Conservation (phyloP, 2,797 vertebrate genomes). For the Meriones psammophilus region DNA sequence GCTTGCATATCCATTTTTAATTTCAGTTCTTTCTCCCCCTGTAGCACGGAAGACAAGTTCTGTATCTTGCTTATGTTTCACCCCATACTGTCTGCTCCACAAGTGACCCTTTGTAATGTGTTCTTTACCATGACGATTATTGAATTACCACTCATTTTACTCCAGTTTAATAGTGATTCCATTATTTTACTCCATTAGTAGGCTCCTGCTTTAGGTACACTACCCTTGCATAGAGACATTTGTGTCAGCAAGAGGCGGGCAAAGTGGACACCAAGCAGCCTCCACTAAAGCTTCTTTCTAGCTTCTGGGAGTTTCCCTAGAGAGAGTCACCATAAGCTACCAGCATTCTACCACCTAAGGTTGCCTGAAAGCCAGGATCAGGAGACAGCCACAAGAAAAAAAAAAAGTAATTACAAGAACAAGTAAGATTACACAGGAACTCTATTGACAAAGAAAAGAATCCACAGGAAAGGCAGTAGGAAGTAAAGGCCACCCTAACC, state of each 20-base stretch:
- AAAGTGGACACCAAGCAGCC: background rate
- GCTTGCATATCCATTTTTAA: background rate
- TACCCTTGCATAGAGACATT: background rate
- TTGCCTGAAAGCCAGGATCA: conserved; percentile 3
- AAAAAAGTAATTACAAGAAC: conserved; percentile 4
- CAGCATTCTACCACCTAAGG: conserved; percentile 33
- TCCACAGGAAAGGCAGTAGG: background rate
- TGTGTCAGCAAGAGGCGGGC: background rate
- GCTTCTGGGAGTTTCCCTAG: background rate
- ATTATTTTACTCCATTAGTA: background rate
- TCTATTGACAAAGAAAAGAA: background rate
- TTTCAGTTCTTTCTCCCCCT: conserved; percentile 35
- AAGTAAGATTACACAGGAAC: conserved; percentile 14
- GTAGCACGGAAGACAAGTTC: conserved; percentile 9
- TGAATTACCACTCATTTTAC: conserved; percentile 4
- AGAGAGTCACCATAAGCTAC: background rate
- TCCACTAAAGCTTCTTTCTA: background rate
- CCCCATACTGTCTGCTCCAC: background rate
- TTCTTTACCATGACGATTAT: conserved; percentile 16
- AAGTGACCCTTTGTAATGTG: background rate
- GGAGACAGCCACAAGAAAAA: background rate
- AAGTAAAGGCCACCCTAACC: background rate
- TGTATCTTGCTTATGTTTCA: conserved; percentile 54
- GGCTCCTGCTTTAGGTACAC: background rate
- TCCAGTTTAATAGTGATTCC: conserved; percentile 49